These are phyloP conservation scores for Macrotis lagotis DNA, from an alignment of 2,113 vertebrate genomes.

Conservation along the genomic window DNA sequence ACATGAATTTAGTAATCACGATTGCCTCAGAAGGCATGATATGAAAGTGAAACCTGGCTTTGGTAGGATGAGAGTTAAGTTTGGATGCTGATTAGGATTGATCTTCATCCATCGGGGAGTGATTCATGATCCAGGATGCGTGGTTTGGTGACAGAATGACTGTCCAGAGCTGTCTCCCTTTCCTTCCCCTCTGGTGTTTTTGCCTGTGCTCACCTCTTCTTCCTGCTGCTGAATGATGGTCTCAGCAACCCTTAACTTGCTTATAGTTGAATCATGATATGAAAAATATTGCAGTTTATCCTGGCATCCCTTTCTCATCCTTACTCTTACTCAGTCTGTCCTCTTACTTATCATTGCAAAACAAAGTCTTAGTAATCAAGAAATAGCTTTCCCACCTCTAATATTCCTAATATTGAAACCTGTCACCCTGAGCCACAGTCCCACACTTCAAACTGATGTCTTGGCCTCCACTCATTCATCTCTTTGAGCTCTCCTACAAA, in stretches of 20 bases:
- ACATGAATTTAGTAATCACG: too few species aligned
- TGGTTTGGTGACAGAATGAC: too few species aligned
- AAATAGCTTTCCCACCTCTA: too few species aligned
- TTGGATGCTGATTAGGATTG: not conserved
- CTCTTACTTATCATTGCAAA: too few species aligned
- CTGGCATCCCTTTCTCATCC: not conserved
- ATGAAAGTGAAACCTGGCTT: not conserved
- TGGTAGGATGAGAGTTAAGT: not conserved
- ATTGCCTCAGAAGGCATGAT: not conserved
- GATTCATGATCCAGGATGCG: not conserved
- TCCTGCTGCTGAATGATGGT: not conserved
- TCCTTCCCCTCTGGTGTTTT: too few species aligned
- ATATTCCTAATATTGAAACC: too few species aligned
- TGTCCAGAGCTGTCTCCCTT: not conserved
- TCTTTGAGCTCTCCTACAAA: too few species aligned
- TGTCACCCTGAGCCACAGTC: too few species aligned
- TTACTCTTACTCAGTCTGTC: not conserved
- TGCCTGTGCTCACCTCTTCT: not conserved
- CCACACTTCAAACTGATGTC: too few species aligned
- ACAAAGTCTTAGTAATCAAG: too few species aligned
- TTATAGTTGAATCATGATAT: not conserved
- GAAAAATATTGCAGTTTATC: too few species aligned
- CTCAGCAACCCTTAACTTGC: not conserved
- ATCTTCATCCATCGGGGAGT: not conserved
- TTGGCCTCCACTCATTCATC: too few species aligned